Evolutionary conservation across 2,888 invertebrate genomes (phyloP).

Genomic region (Archips xylosteana): DNA sequence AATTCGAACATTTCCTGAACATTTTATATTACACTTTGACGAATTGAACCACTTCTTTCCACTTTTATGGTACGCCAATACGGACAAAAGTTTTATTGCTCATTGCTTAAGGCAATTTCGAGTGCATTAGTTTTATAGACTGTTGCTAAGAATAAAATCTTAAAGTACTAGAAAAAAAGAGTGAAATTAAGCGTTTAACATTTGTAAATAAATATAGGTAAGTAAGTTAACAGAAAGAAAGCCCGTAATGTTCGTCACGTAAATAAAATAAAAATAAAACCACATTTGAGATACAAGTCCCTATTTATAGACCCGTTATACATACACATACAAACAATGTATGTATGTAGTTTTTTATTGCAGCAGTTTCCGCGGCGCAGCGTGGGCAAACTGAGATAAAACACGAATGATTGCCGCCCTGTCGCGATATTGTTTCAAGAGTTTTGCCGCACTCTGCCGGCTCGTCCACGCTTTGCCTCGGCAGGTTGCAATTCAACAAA

Average conservation of each 20-base stretch:
- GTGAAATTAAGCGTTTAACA: neutral
- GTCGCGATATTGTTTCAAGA: constrained; percentile 82
- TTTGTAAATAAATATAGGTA: neutral
- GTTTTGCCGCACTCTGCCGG: constrained; percentile 75
- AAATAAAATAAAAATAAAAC: constrained; percentile 13
- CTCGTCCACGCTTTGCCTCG: constrained; percentile 69
- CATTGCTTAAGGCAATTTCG: constrained; percentile 4
- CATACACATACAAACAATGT: constrained; percentile 53
- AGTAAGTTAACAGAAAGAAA: neutral
- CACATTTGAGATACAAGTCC: constrained; percentile 11
- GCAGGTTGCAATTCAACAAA: constrained; percentile 60
- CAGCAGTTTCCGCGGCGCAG: constrained; percentile 76
- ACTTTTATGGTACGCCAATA: constrained; percentile 10
- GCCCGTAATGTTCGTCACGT: neutral
- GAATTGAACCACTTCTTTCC: constrained; percentile 9
- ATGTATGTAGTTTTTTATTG: constrained; percentile 77
- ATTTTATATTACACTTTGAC: constrained; percentile 6
- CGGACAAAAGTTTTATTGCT: constrained; percentile 13
- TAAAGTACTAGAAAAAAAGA: neutral
- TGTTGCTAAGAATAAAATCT: neutral
- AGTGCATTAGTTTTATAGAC: constrained; percentile 1
- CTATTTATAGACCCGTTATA: constrained; percentile 34
- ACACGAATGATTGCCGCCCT: constrained; percentile 82
- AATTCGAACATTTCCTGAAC: constrained; percentile 8
- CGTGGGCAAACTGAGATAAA: constrained; percentile 84